Conservation (phyloP, 2,888 invertebrate species). For the Neoitamus cyanurus region DNA sequence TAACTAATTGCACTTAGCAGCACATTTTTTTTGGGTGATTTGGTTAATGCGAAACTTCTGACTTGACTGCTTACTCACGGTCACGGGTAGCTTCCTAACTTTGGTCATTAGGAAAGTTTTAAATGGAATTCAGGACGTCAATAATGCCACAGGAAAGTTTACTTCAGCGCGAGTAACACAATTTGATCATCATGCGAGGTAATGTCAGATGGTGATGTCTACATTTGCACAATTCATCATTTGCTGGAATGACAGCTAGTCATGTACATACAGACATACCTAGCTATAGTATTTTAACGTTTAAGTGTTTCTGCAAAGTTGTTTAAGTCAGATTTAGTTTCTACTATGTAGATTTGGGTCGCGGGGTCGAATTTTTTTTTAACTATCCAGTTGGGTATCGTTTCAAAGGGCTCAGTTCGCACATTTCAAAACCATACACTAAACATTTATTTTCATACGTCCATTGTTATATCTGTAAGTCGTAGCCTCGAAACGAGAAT, state of each 20-base stretch:
- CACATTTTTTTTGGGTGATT: neutral
- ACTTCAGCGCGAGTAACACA: neutral
- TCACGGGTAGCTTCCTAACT: neutral
- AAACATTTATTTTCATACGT: no score
- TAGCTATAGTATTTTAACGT: neutral
- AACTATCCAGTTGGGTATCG: no score
- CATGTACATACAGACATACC: no score
- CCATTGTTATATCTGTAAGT: no score
- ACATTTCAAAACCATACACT: no score
- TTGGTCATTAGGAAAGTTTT: neutral
- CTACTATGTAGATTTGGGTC: no score
- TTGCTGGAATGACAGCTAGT: neutral
- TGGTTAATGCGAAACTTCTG: neutral
- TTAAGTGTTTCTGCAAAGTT: neutral
- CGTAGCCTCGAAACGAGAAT: no score
- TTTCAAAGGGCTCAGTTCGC: no score
- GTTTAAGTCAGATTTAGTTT: neutral
- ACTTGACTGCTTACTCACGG: neutral
- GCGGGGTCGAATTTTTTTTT: no score
- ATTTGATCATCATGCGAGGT: neutral
- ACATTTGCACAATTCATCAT: neutral
- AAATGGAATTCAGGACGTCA: neutral
- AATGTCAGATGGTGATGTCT: neutral
- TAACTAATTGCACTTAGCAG: neutral
- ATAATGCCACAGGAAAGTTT: neutral